These are phyloP conservation scores for Odontesthes bonariensis DNA, from an alignment of 2,113 vertebrate species.

Conservation along the genomic window DNA sequence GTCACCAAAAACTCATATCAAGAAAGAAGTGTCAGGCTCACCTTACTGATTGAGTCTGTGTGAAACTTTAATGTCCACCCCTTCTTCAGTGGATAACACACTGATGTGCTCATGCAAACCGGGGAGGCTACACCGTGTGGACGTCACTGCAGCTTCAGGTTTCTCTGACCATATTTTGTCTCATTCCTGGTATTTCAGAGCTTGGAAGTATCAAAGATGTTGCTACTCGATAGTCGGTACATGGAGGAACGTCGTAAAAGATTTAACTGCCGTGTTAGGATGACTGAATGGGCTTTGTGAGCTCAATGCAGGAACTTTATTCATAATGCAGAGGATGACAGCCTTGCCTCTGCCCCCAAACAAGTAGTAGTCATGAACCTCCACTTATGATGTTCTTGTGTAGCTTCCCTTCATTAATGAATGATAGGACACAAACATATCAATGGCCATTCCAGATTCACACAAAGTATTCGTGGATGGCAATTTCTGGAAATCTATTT, in stretches of 20 bases:
- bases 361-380: slow-evolving; percentile 61
- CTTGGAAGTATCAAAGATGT: slow-evolving; percentile 27
- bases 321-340: slow-evolving; percentile 79
- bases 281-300: slow-evolving; percentile 73
- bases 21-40: slow-evolving; percentile 82
- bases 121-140: neutral
- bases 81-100: slow-evolving; percentile 73
- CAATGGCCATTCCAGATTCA: slow-evolving; percentile 30
- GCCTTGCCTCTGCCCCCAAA: slow-evolving; percentile 62
- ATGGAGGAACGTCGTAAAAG: slow-evolving; percentile 73
- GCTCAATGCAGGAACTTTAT: slow-evolving; percentile 71
- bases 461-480: slow-evolving; percentile 12
- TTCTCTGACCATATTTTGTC: slow-evolving; percentile 20
- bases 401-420: slow-evolving; percentile 64
- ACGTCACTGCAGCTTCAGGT: neutral
- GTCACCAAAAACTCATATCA: slow-evolving; percentile 83
- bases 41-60: slow-evolving; percentile 83
- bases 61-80: slow-evolving; percentile 83
- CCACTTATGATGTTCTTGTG: slow-evolving; percentile 60
- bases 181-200: slow-evolving; percentile 27
- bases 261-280: slow-evolving; percentile 73
- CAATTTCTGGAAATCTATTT: slow-evolving; percentile 41
- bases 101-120: neutral
- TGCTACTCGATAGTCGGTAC: slow-evolving; percentile 70
- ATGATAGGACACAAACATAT: slow-evolving; percentile 51